phyloP scores from a whole-genome alignment of 2,888 invertebrate species.

The Tetranychus truncatus region DNA sequence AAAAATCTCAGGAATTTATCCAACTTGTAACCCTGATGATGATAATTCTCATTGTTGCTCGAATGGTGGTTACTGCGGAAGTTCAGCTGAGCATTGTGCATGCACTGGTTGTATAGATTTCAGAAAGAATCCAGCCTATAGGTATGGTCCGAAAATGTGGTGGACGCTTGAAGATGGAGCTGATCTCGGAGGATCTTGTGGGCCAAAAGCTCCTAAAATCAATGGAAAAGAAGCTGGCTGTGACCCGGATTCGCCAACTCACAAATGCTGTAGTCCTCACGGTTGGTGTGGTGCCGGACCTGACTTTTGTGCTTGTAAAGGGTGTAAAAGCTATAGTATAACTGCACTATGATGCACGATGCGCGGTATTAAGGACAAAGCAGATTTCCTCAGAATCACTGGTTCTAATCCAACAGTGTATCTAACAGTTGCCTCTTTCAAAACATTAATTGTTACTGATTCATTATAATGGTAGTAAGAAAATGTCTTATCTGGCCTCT shows the following conservation, averaged over 20 bases:
- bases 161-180: slow-evolving; percentile 5
- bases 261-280: slow-evolving; percentile 9
- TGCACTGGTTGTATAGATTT: neutral
- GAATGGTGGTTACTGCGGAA: slow-evolving; percentile 12
- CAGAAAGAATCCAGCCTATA: slow-evolving; percentile 8
- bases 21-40: slow-evolving; percentile 15
- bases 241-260: slow-evolving; percentile 4
- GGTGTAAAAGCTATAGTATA: neutral
- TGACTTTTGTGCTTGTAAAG: slow-evolving; percentile 10
- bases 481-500: too few species aligned
- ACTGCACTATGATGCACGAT: too few species aligned
- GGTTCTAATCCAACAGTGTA: too few species aligned
- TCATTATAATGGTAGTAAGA: too few species aligned
- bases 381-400: too few species aligned
- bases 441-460: too few species aligned
- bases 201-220: slow-evolving; percentile 9
- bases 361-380: too few species aligned
- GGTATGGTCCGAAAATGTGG: slow-evolving; percentile 2
- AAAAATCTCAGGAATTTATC: slow-evolving; percentile 10
- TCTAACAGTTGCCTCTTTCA: too few species aligned
- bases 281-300: slow-evolving; percentile 11
- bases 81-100: neutral
- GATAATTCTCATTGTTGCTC: slow-evolving; percentile 10
- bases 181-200: slow-evolving; percentile 2
- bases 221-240: slow-evolving; percentile 12